Evolutionary conservation across 1,140 invertebrate species (phyloP).

Genomic region (Antheraea mylitta): DNA sequence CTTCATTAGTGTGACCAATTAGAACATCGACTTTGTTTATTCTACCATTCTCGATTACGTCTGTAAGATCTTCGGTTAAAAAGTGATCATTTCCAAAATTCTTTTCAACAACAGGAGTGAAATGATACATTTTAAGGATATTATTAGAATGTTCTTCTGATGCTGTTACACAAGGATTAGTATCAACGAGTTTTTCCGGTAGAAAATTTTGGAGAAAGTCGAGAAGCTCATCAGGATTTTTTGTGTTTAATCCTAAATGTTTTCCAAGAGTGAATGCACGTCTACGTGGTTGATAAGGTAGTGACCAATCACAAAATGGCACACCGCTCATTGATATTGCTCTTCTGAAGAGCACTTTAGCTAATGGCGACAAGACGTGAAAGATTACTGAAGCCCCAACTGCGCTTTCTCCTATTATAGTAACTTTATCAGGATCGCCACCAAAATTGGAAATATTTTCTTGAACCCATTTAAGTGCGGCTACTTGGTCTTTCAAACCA

Average conservation of each 20-base stretch:
- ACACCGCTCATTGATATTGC: slow-evolving; percentile 42
- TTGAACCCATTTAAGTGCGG: too few species aligned
- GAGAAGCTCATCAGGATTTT: slow-evolving; percentile 52
- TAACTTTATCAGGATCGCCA: slow-evolving; percentile 85
- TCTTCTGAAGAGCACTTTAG: slow-evolving; percentile 44
- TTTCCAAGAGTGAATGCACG: slow-evolving; percentile 43
- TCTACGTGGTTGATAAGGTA: slow-evolving; percentile 33
- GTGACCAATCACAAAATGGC: slow-evolving; percentile 36
- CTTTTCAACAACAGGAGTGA: slow-evolving; percentile 60
- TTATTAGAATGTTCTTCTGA: slow-evolving; percentile 37
- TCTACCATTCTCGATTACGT: slow-evolving; percentile 50
- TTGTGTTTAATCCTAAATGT: slow-evolving; percentile 38
- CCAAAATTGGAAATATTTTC: slow-evolving; percentile 81
- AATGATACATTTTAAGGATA: slow-evolving; percentile 40
- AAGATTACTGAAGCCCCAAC: slow-evolving; percentile 74
- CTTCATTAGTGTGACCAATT: slow-evolving; percentile 77
- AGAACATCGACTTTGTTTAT: slow-evolving; percentile 79
- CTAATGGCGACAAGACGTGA: slow-evolving; percentile 63
- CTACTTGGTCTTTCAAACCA: slow-evolving; percentile 28
- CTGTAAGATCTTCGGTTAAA: slow-evolving; percentile 42
- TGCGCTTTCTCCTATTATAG: slow-evolving; percentile 87
- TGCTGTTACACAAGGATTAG: slow-evolving; percentile 33
- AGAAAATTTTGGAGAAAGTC: slow-evolving; percentile 71
- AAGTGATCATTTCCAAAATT: slow-evolving; percentile 50
- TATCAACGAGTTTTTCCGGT: slow-evolving; percentile 53